Percentiles rank a stretch among this genome's conserved stretches.
phyloP scores from a whole-genome alignment of 2,797 vertebrate genomes.

The Numenius phaeopus region DNA sequence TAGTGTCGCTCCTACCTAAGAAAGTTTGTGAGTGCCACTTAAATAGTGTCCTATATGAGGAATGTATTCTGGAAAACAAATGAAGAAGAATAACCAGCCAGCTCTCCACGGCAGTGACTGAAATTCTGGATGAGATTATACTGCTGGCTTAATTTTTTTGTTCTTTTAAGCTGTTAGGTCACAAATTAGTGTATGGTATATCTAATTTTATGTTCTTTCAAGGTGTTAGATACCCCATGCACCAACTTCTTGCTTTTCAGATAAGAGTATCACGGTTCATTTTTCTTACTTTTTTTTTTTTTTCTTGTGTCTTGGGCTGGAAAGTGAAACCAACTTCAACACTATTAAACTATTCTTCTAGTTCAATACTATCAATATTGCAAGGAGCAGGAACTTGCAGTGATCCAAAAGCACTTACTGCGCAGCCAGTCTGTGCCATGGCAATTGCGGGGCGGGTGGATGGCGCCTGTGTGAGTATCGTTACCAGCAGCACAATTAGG shows the following conservation, averaged over 20 bases:
- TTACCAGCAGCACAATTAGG: fast-evolving
- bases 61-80: background rate
- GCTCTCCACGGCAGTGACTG: fast-evolving
- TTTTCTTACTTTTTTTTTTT: background rate
- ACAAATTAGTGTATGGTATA: no score
- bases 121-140: background rate
- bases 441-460: background rate
- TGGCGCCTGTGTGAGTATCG: fast-evolving
- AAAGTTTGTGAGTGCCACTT: no score
- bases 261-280: background rate
- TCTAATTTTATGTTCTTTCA: background rate
- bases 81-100: background rate
- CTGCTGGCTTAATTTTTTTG: background rate
- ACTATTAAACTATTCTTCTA: background rate
- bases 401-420: background rate
- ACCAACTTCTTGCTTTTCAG: background rate
- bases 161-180: background rate
- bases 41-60: background rate
- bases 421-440: background rate
- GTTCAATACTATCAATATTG: background rate
- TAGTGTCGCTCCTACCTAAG: background rate
- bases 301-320: background rate
- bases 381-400: background rate
- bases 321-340: background rate
- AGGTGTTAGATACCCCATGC: fast-evolving